These are phyloP conservation scores for Anguilla rostrata DNA, from an alignment of 2,113 vertebrate species.

Conservation along the genomic window DNA sequence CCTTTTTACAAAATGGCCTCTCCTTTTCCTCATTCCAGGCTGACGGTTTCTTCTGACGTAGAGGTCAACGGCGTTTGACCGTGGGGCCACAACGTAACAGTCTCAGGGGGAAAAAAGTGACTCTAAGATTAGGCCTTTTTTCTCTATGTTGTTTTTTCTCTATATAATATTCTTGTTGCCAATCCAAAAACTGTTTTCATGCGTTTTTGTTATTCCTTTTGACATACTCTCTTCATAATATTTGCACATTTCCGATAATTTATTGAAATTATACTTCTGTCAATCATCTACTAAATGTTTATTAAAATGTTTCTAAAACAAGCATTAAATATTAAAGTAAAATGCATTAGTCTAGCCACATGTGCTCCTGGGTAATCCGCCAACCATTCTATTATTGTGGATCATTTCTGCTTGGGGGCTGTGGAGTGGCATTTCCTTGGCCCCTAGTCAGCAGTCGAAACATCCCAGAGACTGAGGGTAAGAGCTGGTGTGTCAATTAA, in stretches of 20 bases:
- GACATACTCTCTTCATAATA: background rate
- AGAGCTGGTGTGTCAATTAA: background rate
- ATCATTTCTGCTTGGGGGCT: too few relatives aligned
- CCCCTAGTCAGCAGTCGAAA: too few relatives aligned
- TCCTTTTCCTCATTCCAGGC: background rate
- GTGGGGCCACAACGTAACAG: background rate
- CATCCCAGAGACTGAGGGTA: too few relatives aligned
- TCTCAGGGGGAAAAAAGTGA: background rate
- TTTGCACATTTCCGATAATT: background rate
- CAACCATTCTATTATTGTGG: too few relatives aligned
- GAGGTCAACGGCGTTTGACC: background rate
- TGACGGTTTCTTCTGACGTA: too few relatives aligned
- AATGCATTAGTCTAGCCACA: too few relatives aligned
- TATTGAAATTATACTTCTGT: slow-evolving; percentile 19
- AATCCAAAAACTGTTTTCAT: background rate
- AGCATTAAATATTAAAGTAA: slow-evolving; percentile 39
- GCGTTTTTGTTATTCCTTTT: background rate
- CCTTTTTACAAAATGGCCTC: background rate
- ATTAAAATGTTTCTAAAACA: slow-evolving; percentile 6
- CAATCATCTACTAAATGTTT: slow-evolving; percentile 2
- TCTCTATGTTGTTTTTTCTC: too few relatives aligned
- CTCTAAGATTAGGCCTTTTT: background rate
- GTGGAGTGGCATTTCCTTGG: background rate
- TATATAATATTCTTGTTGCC: background rate
- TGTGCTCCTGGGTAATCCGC: too few relatives aligned